phyloP scores from a whole-genome alignment of 2,888 invertebrate genomes.

The Lottia gigantea region DNA sequence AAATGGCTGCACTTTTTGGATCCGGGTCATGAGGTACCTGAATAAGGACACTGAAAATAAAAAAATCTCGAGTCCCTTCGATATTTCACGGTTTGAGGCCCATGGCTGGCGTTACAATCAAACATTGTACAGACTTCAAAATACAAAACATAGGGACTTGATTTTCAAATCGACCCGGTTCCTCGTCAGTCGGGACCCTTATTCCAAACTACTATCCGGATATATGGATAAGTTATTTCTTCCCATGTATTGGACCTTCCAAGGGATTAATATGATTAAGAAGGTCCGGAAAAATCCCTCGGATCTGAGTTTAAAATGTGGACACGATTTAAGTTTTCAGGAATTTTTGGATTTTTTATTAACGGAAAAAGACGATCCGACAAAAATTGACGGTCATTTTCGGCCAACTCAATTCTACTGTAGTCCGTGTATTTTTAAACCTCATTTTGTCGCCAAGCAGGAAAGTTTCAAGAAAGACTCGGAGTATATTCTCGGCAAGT shows the following conservation, averaged over 20 bases:
- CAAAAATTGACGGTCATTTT: conserved; percentile 43
- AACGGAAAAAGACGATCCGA: conserved; percentile 9
- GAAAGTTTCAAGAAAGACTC: conserved; percentile 40
- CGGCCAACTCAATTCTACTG: conserved; percentile 41
- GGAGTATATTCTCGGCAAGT: conserved; percentile 29
- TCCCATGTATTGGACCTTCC: conserved; percentile 45
- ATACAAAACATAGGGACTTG: conserved; percentile 16
- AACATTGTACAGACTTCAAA: conserved; percentile 19
- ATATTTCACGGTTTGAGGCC: conserved; percentile 29
- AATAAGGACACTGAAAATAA: conserved; percentile 29
- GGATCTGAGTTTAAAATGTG: conserved; percentile 30
- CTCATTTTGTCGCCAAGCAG: conserved; percentile 37
- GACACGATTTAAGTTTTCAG: conserved; percentile 43
- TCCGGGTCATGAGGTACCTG: conserved; percentile 39
- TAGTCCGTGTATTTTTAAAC: conserved; percentile 42
- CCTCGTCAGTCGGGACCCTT: conserved; percentile 45
- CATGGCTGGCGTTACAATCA: conserved; percentile 31
- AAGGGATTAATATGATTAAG: conserved; percentile 30
- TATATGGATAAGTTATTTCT: conserved; percentile 48
- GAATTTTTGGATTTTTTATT: conserved; percentile 41
- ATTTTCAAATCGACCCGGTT: conserved; percentile 27
- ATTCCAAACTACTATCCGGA: conserved; percentile 44
- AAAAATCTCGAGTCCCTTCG: conserved; percentile 27
- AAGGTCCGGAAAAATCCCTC: conserved; percentile 18
- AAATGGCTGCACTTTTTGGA: conserved; percentile 48